These are phyloP conservation scores for Pituophis catenifer DNA, from an alignment of 2,113 vertebrate genomes.

Conservation along the genomic window DNA sequence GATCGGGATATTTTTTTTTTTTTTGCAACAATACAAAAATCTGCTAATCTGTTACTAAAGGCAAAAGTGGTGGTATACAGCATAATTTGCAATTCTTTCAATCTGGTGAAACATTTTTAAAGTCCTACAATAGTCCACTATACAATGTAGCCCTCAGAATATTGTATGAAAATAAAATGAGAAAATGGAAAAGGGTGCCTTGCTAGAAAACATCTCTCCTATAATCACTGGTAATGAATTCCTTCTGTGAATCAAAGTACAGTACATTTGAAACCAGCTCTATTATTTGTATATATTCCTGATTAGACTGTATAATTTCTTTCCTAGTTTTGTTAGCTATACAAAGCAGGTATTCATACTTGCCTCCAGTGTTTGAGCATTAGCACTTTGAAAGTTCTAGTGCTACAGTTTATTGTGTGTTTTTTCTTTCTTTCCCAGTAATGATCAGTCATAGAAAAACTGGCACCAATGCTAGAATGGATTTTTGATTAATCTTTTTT, in stretches of 20 bases:
- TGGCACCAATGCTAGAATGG: background rate
- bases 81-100: background rate
- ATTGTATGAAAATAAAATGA: background rate
- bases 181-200: background rate
- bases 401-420: background rate
- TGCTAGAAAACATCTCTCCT: background rate
- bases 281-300: background rate
- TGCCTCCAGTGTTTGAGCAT: background rate
- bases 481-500: background rate
- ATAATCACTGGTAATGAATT: background rate
- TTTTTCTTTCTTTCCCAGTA: background rate
- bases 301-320: background rate
- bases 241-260: background rate
- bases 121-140: background rate
- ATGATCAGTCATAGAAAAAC: background rate
- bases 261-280: background rate
- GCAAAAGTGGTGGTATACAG: background rate
- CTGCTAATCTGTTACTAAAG: background rate
- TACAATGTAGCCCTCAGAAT: background rate
- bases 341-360: background rate
- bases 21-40: background rate
- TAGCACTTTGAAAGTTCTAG: background rate
- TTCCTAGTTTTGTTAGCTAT: background rate
- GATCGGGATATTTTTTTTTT: background rate
- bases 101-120: background rate